Conservation (phyloP, 2,888 invertebrate genomes). For the Sturmia bella region DNA sequence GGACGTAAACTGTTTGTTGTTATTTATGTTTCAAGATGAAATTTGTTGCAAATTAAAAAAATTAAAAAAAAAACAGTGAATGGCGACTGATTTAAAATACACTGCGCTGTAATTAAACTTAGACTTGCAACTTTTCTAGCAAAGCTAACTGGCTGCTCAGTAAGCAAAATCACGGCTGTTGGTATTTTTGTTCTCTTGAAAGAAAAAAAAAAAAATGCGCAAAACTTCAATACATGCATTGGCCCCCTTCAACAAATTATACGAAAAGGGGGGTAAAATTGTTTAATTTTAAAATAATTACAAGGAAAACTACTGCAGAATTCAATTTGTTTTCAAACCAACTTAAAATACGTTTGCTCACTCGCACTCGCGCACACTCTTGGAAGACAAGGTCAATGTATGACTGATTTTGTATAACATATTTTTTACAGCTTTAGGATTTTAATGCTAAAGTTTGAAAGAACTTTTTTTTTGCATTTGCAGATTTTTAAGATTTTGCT, state of each 20-base stretch:
- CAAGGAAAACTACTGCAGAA: constrained; percentile 79
- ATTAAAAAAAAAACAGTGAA: neutral
- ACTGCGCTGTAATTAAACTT: neutral
- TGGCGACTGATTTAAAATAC: neutral
- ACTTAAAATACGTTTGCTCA: neutral
- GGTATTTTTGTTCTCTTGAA: neutral
- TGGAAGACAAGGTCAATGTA: constrained; percentile 43
- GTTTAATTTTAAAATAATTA: constrained; percentile 75
- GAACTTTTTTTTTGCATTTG: constrained; percentile 19
- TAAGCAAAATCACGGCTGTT: constrained; percentile 7
- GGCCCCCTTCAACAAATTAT: neutral
- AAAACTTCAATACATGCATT: neutral
- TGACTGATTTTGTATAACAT: constrained; percentile 20
- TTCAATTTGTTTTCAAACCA: constrained; percentile 5
- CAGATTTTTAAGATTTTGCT: constrained; percentile 2
- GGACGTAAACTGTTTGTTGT: no score
- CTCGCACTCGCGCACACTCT: constrained; percentile 1
- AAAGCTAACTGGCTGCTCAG: neutral
- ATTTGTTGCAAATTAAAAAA: neutral
- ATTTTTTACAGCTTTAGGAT: constrained; percentile 15
- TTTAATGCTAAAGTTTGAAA: constrained; percentile 5
- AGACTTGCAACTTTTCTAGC: neutral
- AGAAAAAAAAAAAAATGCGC: neutral
- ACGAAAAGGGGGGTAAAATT: constrained; percentile 7
- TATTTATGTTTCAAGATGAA: no score